phyloP scores from a whole-genome alignment of 64 coral and sea anemone species.

The Pocillopora verrucosa region DNA sequence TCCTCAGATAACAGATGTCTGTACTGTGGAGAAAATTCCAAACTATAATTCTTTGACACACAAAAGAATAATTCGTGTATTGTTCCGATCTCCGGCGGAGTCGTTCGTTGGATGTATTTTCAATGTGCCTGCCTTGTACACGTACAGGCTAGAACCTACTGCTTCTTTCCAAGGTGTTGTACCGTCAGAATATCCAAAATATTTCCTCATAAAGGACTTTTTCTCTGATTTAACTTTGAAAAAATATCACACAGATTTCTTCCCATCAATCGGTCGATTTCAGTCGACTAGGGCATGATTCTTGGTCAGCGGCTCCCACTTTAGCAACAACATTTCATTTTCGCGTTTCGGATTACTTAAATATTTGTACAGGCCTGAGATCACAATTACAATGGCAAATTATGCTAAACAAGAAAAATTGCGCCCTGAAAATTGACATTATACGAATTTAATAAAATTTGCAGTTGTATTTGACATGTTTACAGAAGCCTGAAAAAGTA shows the following conservation, averaged over 20 bases:
- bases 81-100: not conserved
- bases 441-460: not conserved
- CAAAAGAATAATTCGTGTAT: not conserved
- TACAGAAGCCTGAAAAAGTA: not conserved
- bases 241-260: not conserved
- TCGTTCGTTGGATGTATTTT: not conserved
- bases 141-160: not conserved
- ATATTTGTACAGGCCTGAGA: not conserved
- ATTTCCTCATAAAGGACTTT: not conserved
- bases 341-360: constrained; percentile 6
- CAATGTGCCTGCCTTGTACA: not conserved
- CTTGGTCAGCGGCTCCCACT: constrained; percentile 10
- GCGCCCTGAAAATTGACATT: not conserved
- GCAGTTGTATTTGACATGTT: not conserved
- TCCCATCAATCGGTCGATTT: too few species aligned
- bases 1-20: not conserved
- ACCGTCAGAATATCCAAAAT: not conserved
- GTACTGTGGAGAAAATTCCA: not conserved
- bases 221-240: not conserved
- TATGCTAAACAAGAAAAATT: not conserved
- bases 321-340: not conserved
- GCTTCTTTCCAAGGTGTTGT: not conserved
- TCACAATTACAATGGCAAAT: not conserved
- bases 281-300: too few species aligned
- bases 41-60: not conserved